Base-by-base conservation (phyloP, 2,888 invertebrate genomes). In the Trissolcus brochymenae region DNA sequence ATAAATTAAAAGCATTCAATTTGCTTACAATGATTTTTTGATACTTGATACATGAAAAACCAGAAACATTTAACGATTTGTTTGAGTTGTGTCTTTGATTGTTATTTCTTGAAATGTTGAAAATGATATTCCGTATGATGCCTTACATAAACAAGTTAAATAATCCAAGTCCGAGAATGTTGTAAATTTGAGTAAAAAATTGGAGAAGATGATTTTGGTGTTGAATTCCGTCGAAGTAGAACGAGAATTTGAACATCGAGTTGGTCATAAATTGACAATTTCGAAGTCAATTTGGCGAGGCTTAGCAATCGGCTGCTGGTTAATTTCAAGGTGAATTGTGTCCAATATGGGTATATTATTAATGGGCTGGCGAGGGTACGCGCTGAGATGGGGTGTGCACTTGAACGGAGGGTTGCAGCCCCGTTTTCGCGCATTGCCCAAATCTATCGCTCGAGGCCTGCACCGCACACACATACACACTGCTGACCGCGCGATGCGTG, bases 241-340 rank as follows among this genome's bases (percentile, higher is more conserved):
- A 35, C 35, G 35, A 35, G 35, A 35, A 35, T 35, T 9, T 35
- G 35, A 35, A 11, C 9, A 35, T 35, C 35, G 35, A 46, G 46
- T 46, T 46, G 82, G 81, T 83, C 85, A 86, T 87, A 87, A 88
- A 88, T 88, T 88, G 88, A 87, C 89, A 88, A 89, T 89, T 89
- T 88, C 88, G 87, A 86, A 89, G 89, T 88, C 89, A 88, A 89
- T 89, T 89, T 89, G 89, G 84, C 84, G 84, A 83, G 88, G 87
- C 87, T 87, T 88, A 89, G 85, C 88, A 88, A 88, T 89, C 89
- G 88, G 83, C 87, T 86, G 86, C 88, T 85, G 88, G 88, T 89
- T 89, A 89, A 89, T 89, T 89, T 89, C 89, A 89, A 89, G 89
- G 89, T 89, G 89, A 89, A 89, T 89, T 89, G 89, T 89, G 89